These are phyloP conservation scores for Neodiprion lecontei DNA, from an alignment of 1,140 invertebrate genomes.

Conservation along the genomic window DNA sequence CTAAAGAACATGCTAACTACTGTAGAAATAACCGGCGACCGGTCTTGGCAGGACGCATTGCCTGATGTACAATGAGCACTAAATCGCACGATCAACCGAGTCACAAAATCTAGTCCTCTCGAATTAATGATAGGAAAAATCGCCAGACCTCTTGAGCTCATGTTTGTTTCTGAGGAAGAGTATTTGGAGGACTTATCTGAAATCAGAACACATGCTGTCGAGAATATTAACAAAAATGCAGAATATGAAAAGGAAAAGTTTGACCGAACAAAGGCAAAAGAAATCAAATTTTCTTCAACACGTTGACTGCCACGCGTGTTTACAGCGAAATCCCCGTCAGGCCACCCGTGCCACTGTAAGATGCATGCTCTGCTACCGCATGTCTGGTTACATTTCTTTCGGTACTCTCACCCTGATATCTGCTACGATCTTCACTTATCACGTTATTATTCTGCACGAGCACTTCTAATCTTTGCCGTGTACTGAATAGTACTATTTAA, in stretches of 20 bases:
- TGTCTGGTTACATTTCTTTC: constrained; percentile 12
- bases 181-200: no score
- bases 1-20: constrained; percentile 41
- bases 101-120: constrained; percentile 39
- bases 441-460: constrained; percentile 14
- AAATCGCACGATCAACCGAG: constrained; percentile 41
- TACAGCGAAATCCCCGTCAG: constrained; percentile 14
- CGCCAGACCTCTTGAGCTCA: constrained; percentile 32
- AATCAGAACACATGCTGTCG: no score
- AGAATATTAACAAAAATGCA: no score
- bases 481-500: neutral
- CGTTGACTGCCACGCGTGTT: constrained; percentile 15
- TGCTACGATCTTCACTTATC: constrained; percentile 12
- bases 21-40: constrained; percentile 30
- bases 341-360: constrained; percentile 16
- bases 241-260: no score
- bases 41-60: constrained; percentile 45
- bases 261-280: no score
- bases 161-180: no score
- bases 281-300: neutral
- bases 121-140: constrained; percentile 44
- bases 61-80: constrained; percentile 43
- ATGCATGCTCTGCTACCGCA: constrained; percentile 13
- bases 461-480: neutral
- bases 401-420: constrained; percentile 12